These are phyloP conservation scores for Aselliscus stoliczkanus DNA, from an alignment of 2,797 vertebrate genomes.

Conservation along the genomic window DNA sequence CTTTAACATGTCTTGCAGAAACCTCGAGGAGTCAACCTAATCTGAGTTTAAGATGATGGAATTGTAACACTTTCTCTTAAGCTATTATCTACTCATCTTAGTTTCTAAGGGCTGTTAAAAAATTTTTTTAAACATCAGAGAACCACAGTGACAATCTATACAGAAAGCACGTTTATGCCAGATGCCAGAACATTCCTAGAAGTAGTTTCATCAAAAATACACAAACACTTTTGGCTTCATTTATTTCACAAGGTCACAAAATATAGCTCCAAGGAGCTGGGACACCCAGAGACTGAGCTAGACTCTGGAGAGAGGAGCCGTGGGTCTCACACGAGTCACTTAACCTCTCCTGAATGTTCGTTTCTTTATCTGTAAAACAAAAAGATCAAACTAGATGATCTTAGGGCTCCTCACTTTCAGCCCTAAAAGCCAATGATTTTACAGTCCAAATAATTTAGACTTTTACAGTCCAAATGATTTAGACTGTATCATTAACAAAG, in stretches of 20 bases:
- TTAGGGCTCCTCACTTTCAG: not conserved
- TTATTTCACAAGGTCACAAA: not conserved
- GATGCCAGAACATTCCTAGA: not conserved
- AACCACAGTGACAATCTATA: not conserved
- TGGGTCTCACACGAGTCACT: not conserved
- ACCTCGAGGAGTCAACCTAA: not conserved
- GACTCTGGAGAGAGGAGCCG: not conserved
- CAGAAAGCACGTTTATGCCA: not conserved
- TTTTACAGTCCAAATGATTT: not conserved
- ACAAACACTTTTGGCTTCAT: not conserved
- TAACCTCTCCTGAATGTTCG: not conserved
- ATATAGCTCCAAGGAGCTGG: not conserved
- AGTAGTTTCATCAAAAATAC: not conserved
- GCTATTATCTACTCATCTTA: not conserved
- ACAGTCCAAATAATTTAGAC: constrained; percentile 2
- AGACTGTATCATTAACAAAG: not conserved
- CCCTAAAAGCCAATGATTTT: not conserved
- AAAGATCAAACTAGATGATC: not conserved
- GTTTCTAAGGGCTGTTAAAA: not conserved
- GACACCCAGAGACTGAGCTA: not conserved
- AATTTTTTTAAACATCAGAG: not conserved
- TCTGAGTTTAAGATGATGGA: not conserved
- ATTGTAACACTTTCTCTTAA: not conserved
- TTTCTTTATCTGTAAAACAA: not conserved
- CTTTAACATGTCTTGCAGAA: not conserved